Evolutionary conservation across 2,113 vertebrate genomes (phyloP), one percentile per base, ranked within the genome.

Genomic region (Ciconia stormi): DNA sequence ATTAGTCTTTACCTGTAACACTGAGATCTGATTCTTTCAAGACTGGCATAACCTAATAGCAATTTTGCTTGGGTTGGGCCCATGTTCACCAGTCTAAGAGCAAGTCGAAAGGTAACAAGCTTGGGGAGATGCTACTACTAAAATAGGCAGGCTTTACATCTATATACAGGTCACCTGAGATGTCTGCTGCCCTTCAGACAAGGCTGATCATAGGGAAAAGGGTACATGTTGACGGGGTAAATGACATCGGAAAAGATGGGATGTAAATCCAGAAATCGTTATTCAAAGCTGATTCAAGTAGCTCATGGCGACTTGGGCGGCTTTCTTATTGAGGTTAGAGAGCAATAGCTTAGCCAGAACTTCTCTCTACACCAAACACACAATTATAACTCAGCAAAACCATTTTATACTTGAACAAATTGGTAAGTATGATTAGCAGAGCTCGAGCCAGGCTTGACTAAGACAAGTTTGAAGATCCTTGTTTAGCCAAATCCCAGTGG

Each of bases 401-500:
- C 32, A 44, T 85, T 89, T 76, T 11, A 72, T n/a, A 50, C 5
- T 9, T 11, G 59, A 61, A 69, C 3, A 14, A 82, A 56, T 59
- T 15, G 6, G 0, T 13, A 65, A 25, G 12, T 1, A 34, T 7
- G 26, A 62, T 46, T 38, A 78, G 59, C 4, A 11, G n/a, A 69
- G 21, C 3, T 27, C 3, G 34, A 93, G 49, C 23, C 34, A 40
- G 18, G 34, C 25, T 66, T 74, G 32, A 89, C 23, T 40, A 47
- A 88, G n/a, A 18, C 7, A 71, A 49, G 26, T 77, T 0, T 85
- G 56, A 93, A 83, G 29, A 49, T 47, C 26, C 34, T 56, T 26
- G 11, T 72, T 85, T n/a, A 23, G 22, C 61, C 63, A 89, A 62
- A 82, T 46, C 42, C n/a, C 52, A 79, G 13, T 3, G 5, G 14